Base-by-base conservation (phyloP, 2,888 invertebrate species). In the Leptarthrus brevirostris region DNA sequence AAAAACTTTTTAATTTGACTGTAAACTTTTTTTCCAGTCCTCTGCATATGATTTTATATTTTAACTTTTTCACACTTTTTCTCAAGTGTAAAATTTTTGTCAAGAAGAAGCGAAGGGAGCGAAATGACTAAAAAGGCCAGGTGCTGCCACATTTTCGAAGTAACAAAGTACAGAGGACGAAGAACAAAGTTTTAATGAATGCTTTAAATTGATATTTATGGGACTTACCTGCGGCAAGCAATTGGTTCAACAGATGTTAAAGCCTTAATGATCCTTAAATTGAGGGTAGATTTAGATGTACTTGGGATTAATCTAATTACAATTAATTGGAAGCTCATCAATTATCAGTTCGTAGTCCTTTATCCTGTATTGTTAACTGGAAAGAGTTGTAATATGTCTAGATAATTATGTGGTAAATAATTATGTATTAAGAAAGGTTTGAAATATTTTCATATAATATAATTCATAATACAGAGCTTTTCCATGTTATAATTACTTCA, bases 1-100 rank as follows among this genome's bases (percentile, higher is more conserved):
- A 64, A 64, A 64, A 64, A 64, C 64, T 64, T 64, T 64, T 64
- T 64, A 64, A 64, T 64, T 64, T 64, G 64, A 64, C 64, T 64
- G 47, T 44, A 64, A 64, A 64, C 22, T 64, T 64, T 56, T 58
- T 64, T 36, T 64, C 44, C 10, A 22, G 44, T 22, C 24, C 36
- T 20, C 22, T 64, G 40, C 44, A 64, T 64, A 64, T 64, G 64
- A 64, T 64, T 64, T 64, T 64, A 44, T 64, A 22, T 64, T 64
- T 64, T 47, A 64, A 64, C 64, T 64, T 64, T 64, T 64, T 47
- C 64, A 36, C 64, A 64, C 64, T 44, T 64, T 64, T 64, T 40
- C 44, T 10, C 18, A 26, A 64, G 64, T 64, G 44, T 36, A 64
- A 64, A 44, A 64, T 61, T 36, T 64, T 64, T 12, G 40, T 40